phyloP scores from a whole-genome alignment of 2,113 vertebrate genomes.

The Phaethon lepturus region DNA sequence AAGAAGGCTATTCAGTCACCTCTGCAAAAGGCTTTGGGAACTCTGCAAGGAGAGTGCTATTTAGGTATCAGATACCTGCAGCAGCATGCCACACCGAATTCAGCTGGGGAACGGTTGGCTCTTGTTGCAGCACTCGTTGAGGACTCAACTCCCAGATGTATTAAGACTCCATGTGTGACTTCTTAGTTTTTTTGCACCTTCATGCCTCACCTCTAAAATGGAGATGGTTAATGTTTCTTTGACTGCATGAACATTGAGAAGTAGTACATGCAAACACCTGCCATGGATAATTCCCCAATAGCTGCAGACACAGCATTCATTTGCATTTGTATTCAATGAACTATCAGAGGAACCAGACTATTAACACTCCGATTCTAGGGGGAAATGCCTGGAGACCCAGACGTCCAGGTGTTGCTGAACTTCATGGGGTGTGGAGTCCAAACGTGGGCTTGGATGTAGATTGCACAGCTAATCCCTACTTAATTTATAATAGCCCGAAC shows the following conservation, averaged over 20 bases:
- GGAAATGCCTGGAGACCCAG: not conserved
- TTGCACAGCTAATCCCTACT: not conserved
- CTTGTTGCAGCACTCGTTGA: not conserved
- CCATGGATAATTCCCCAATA: not conserved
- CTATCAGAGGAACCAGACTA: not conserved
- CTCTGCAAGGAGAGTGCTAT: not conserved
- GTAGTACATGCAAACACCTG: fast-evolving
- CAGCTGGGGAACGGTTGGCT: not conserved
- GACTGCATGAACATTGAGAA: not conserved
- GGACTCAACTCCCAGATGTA: not conserved
- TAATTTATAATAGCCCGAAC: not conserved
- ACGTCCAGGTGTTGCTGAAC: not conserved
- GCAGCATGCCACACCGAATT: not conserved
- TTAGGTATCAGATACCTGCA: not conserved
- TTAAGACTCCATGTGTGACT: not conserved
- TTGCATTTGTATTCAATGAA: not conserved
- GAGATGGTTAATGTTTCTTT: not conserved
- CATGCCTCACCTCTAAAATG: not conserved
- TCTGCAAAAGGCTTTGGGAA: not conserved
- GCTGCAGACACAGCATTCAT: not conserved
- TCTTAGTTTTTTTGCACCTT: not conserved
- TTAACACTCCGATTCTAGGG: not conserved
- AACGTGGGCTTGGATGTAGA: not conserved
- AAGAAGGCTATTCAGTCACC: not conserved
- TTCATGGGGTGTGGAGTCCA: not conserved